phyloP scores from a whole-genome alignment of 1,140 invertebrate genomes.

The Acyrthosiphon pisum region DNA sequence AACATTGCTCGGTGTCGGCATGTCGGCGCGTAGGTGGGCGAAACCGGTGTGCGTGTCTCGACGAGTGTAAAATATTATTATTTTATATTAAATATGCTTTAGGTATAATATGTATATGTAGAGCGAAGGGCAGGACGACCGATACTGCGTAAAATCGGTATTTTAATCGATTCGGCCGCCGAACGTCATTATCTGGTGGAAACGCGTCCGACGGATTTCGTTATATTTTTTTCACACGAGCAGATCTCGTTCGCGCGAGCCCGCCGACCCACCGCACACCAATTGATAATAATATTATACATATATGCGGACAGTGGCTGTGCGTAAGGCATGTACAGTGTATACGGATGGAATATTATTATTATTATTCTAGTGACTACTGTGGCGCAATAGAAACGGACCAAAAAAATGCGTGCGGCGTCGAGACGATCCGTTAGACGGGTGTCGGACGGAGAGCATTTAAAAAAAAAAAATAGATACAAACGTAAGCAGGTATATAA shows the following conservation, averaged over 20 bases:
- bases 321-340: not conserved
- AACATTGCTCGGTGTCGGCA: not conserved
- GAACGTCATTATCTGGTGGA: not conserved
- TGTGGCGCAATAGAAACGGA: not conserved
- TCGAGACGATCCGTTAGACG: conserved; percentile 46
- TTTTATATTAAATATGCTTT: not conserved
- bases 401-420: not conserved
- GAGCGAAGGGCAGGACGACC: not conserved
- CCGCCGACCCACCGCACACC: not conserved
- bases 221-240: conserved; percentile 21
- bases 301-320: not conserved
- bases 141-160: conserved; percentile 34
- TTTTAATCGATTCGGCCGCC: conserved; percentile 34
- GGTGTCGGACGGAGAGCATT: conserved; percentile 39
- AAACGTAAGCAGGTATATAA: not conserved
- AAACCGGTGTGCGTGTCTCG: conserved; percentile 2
- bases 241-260: not conserved
- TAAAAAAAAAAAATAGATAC: conserved; percentile 30
- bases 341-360: not conserved
- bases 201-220: not conserved
- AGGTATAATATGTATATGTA: not conserved
- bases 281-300: conserved; percentile 9
- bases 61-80: not conserved
- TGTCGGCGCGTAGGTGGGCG: conserved; percentile 1
- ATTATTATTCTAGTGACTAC: not conserved